Evolutionary conservation across 2,797 vertebrate species (phyloP).

Genomic region (Lepus townsendii): DNA sequence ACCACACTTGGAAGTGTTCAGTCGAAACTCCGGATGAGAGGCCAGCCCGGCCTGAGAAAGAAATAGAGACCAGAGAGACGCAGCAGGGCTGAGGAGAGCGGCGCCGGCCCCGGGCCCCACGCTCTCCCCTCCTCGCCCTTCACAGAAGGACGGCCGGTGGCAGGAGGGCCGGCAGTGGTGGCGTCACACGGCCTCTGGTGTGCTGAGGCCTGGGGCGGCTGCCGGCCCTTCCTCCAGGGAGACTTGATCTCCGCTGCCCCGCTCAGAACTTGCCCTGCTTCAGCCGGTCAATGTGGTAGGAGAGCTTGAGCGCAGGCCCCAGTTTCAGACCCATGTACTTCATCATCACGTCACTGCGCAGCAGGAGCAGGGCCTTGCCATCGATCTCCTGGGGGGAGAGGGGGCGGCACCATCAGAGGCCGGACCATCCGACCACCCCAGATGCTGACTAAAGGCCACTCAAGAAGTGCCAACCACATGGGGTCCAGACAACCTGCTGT

Average conservation of each 20-base stretch:
- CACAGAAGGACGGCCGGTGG: slow-evolving; percentile 78
- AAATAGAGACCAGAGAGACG: slow-evolving; percentile 71
- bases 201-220: slow-evolving; percentile 17
- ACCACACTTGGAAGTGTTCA: slow-evolving; percentile 26
- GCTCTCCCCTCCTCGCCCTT: slow-evolving; percentile 71
- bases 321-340: slow-evolving; percentile 99
- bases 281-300: slow-evolving; percentile 98
- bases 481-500: not conserved
- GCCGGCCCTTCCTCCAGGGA: slow-evolving; percentile 31
- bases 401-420: not conserved
- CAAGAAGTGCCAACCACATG: not conserved
- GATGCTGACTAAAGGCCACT: not conserved
- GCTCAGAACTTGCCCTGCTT: slow-evolving; percentile 94
- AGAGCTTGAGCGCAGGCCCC: slow-evolving; percentile 97
- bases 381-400: slow-evolving; percentile 94
- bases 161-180: not conserved
- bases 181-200: slow-evolving; percentile 55
- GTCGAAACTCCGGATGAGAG: slow-evolving; percentile 55
- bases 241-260: not conserved
- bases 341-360: slow-evolving; percentile 99
- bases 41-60: slow-evolving; percentile 62
- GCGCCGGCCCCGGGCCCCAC: slow-evolving; percentile 34
- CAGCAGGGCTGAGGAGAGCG: slow-evolving; percentile 48
- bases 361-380: slow-evolving; percentile 96
- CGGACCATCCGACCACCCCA: not conserved